These are phyloP conservation scores for Liopterus haemorrhoidalis DNA, from an alignment of 2,888 invertebrate genomes.

Conservation along the genomic window DNA sequence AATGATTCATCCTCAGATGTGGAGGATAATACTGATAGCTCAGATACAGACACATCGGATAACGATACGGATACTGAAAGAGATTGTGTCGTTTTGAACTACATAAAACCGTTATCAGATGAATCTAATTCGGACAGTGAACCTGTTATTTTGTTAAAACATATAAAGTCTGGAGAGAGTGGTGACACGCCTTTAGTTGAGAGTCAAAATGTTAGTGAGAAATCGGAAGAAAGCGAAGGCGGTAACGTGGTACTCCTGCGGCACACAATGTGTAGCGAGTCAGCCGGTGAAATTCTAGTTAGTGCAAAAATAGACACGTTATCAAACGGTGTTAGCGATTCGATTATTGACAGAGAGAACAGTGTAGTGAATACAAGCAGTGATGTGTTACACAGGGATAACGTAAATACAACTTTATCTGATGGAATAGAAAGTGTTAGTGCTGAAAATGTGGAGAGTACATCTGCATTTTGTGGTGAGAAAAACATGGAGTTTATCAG, in stretches of 20 bases:
- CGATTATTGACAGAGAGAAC: slow-evolving; percentile 27
- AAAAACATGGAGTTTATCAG: background rate
- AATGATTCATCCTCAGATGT: slow-evolving; percentile 53
- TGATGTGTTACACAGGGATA: slow-evolving; percentile 28
- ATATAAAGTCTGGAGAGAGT: slow-evolving; percentile 10
- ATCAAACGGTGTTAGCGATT: slow-evolving; percentile 16
- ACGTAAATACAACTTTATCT: slow-evolving; percentile 25
- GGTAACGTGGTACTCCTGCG: too few relatives aligned
- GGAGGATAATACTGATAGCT: slow-evolving; percentile 50
- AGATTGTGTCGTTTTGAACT: slow-evolving; percentile 44
- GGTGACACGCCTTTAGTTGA: too few relatives aligned
- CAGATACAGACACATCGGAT: slow-evolving; percentile 58
- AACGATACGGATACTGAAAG: slow-evolving; percentile 54
- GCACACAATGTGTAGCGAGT: too few relatives aligned
- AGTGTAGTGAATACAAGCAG: slow-evolving; percentile 31
- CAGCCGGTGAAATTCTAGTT: too few relatives aligned
- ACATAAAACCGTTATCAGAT: slow-evolving; percentile 17
- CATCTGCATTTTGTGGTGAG: slow-evolving; percentile 1
- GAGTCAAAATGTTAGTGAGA: too few relatives aligned
- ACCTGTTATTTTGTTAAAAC: slow-evolving; percentile 20
- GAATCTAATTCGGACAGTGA: slow-evolving; percentile 13
- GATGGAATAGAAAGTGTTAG: slow-evolving; percentile 6
- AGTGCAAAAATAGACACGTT: too few relatives aligned
- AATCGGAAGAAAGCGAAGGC: background rate
- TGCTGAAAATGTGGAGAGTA: slow-evolving; percentile 5